Evolutionary conservation across 2,888 invertebrate genomes (phyloP), one percentile per base, ranked within the genome.

Genomic region (Stenoptilia bipunctidactyla): DNA sequence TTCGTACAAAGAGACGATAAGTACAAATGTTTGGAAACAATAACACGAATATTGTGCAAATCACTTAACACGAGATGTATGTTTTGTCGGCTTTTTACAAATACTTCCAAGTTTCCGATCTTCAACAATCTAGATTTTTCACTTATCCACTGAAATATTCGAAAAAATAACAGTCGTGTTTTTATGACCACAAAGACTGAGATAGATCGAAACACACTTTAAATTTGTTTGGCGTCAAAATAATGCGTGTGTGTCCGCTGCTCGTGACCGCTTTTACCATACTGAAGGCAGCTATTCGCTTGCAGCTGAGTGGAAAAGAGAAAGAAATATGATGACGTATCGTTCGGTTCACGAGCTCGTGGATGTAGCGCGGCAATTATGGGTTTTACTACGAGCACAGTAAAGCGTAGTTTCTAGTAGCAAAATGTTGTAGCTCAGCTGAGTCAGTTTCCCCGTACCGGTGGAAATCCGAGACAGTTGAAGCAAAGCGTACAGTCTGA

Each of bases 11-110:
- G 64, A 61, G 59, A 56, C 61, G 56, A 58, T 58, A 55, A 61
- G n/a, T 63, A 64, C 64, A 57, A 54, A 67, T 76, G 69, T 79
- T 77, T 72, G 56, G 63, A 74, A 76, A 79, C 75, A 76, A 73
- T 64, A 61, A 58, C 51, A 46, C 48, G 48, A 45, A 49, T 51
- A 50, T 54, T 50, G 56, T 46, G 50, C 49, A 56, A 58, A 53
- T n/a, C 49, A 56, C 55, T 56, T 51, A 57, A 61, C 61, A 58
- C 51, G 49, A 49, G 49, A 30, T 39, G 30, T 37, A 27, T 15
- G 37, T 37, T 40, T 48, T 48, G 40, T 38, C 40, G 34, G 40
- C 39, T 30, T 10, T 12, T n/a, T 49, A 44, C 46, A 44, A 42
- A 41, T 40, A n/a, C 9, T 30, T 25, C 5, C 25, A 6, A 25